Conservation (phyloP, 2,888 invertebrate species). For the Panopea generosa region DNA sequence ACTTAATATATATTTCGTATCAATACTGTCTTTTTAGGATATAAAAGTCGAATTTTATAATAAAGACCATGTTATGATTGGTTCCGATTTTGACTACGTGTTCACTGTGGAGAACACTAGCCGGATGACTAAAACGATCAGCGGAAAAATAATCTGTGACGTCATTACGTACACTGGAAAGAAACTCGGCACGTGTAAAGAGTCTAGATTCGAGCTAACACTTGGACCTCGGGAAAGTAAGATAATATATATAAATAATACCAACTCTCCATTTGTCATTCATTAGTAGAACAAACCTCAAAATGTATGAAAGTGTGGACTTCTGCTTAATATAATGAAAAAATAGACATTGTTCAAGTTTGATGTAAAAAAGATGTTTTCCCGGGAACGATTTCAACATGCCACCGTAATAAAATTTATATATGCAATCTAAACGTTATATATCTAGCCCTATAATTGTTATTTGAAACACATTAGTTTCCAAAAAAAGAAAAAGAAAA, state of each 20-base stretch:
- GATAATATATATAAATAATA: too few relatives aligned
- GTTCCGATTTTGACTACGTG: constrained; percentile 45
- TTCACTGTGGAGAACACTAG: constrained; percentile 42
- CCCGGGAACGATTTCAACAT: too few relatives aligned
- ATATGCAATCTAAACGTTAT: too few relatives aligned
- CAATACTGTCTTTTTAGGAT: constrained; percentile 49
- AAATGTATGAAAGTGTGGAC: background rate
- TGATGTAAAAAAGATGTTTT: too few relatives aligned
- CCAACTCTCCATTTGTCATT: too few relatives aligned
- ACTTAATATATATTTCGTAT: too few relatives aligned
- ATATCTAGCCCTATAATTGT: too few relatives aligned
- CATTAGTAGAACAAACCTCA: background rate
- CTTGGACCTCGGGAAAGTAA: constrained; percentile 24
- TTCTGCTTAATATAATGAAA: background rate
- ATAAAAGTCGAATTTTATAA: constrained; percentile 46
- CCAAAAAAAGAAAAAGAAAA: too few relatives aligned
- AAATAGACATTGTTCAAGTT: too few relatives aligned
- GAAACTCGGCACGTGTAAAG: constrained; percentile 30
- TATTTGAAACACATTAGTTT: too few relatives aligned
- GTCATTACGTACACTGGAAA: constrained; percentile 58
- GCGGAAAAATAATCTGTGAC: constrained; percentile 53
- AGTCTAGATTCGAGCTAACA: constrained; percentile 33
- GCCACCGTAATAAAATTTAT: too few relatives aligned
- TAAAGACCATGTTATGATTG: constrained; percentile 51
- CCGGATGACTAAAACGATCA: constrained; percentile 25